phyloP scores from a whole-genome alignment of 2,797 vertebrate species.

The Micrastur ruficollis region DNA sequence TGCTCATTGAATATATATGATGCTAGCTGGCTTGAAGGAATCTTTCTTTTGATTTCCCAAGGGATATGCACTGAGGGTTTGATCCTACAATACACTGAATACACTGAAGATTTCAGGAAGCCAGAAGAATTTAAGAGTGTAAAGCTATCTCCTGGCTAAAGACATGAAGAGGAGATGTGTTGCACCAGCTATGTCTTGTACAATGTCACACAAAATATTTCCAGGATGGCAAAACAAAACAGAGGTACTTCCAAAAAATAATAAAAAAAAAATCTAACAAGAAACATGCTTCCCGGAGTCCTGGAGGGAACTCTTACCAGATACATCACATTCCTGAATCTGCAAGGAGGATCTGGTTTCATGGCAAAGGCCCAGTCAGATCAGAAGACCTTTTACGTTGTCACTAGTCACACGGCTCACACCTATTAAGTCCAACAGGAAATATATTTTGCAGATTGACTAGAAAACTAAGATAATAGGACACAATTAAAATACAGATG shows the following conservation, averaged over 20 bases:
- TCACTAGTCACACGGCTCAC: background rate
- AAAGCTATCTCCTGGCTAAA: background rate
- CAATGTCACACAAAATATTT: background rate
- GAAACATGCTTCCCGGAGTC: background rate
- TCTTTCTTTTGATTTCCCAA: conserved; percentile 48
- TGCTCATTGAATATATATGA: conserved; percentile 27
- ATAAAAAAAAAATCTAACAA: background rate
- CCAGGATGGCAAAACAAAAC: background rate
- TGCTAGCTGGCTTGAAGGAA: conserved; percentile 32
- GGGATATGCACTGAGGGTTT: background rate
- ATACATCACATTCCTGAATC: background rate
- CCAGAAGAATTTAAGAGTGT: background rate
- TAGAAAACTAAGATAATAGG: conserved; percentile 1
- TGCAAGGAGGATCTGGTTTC: background rate
- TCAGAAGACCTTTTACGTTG: background rate
- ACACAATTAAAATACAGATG: conserved; percentile 30
- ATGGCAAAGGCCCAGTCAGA: background rate
- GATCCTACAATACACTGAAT: background rate
- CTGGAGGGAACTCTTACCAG: background rate
- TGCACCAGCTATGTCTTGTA: background rate
- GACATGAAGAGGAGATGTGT: background rate
- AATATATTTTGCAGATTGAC: conserved; percentile 22
- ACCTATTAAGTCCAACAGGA: background rate
- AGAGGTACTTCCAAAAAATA: background rate
- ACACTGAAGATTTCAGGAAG: background rate